These are phyloP conservation scores for Rhopalosiphum maidis DNA, from an alignment of 1,140 invertebrate species.

Conservation along the genomic window DNA sequence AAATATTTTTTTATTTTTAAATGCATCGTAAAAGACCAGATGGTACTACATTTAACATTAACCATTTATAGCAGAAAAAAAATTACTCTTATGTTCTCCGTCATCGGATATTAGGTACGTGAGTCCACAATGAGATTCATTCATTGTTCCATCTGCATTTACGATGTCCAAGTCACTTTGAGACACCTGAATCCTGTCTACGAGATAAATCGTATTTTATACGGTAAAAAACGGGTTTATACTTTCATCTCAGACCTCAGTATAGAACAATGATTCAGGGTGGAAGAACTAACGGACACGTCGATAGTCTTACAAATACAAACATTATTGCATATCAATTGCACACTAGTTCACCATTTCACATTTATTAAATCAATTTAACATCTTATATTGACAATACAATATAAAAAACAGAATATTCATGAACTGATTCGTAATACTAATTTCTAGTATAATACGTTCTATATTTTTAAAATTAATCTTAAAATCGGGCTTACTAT, in stretches of 20 bases:
- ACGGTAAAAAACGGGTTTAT: slow-evolving; percentile 31
- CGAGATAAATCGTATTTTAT: slow-evolving; percentile 42
- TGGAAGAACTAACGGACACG: slow-evolving; percentile 42
- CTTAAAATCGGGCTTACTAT: background rate
- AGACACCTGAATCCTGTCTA: slow-evolving; percentile 39
- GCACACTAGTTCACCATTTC: background rate
- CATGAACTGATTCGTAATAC: background rate
- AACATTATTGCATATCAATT: slow-evolving; percentile 32
- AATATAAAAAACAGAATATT: background rate
- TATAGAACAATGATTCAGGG: slow-evolving; percentile 33
- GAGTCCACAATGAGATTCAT: slow-evolving; percentile 33
- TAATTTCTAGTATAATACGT: background rate
- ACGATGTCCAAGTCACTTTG: slow-evolving; percentile 32
- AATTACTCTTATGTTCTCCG: slow-evolving; percentile 25
- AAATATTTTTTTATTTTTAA: background rate
- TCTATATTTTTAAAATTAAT: background rate
- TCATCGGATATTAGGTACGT: background rate
- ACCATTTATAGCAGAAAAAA: background rate
- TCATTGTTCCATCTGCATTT: slow-evolving; percentile 55
- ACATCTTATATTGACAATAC: background rate
- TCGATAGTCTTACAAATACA: background rate
- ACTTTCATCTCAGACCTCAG: slow-evolving; percentile 22
- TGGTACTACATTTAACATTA: slow-evolving; percentile 33
- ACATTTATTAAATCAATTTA: background rate
- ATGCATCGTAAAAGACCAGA: background rate